Evolutionary conservation across 1,140 invertebrate genomes (phyloP), one percentile per base, ranked within the genome.

Genomic region (Brachionus rotundiformis): DNA sequence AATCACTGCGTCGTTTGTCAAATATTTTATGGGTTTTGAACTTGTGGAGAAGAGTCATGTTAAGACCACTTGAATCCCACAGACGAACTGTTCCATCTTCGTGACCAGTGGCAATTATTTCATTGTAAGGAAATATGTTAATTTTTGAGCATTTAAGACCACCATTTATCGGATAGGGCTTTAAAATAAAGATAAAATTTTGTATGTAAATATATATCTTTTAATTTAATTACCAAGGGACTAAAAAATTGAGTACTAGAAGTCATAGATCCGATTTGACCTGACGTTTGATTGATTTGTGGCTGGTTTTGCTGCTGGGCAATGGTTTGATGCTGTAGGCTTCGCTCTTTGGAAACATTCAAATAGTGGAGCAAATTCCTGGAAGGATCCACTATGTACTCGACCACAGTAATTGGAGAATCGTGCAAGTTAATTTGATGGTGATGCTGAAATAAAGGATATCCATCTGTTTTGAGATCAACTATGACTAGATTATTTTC

Each of bases 401-500:
- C 76, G 11, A 79, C 6, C 4, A 54, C 29, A 63, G 96, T 98
- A 80, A 98, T 95, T 36, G 95, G 93, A 76, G 94, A 96, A 89
- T 98, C 96, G 89, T 98, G 96, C 83, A 99, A 91, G 89, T 99
- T 96, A 95, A 98, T 98, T 49, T 96, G 94, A 90, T 99, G 98
- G 59, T 96, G 98, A 90, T 98, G 98, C 89, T 98, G 95, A 90
- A 98, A 97, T 89, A 95, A 97, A 13, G 97, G 96, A 90, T 98
- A 99, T 5, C 96, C 96, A 63, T 92, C 91, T 49, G 94, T 93
- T 86, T 93, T 91, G 84, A 99, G 91, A 90, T 99, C 97, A 87
- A 99, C 95, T 83, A 98, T 93, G 85, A 99, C 95, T 85, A 99
- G 91, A 89, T 99, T 97, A 90, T 96, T 96, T 89, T 96, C 94